Evolutionary conservation across 2,113 vertebrate species (phyloP).

Genomic region (Rafetus swinhoei): DNA sequence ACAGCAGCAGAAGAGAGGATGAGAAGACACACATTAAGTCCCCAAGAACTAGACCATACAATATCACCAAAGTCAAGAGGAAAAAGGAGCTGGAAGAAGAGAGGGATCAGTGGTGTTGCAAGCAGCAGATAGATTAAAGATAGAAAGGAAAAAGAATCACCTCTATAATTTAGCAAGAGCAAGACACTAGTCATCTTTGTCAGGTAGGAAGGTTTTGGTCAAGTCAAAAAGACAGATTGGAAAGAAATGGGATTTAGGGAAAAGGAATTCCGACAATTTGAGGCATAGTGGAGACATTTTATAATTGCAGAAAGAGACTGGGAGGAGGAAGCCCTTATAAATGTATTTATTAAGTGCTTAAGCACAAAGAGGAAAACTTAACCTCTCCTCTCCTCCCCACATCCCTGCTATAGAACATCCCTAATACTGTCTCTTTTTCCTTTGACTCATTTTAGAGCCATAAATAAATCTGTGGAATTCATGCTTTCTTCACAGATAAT

Average conservation of each 20-base stretch:
- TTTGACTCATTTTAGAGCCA: not conserved
- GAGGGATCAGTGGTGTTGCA: not conserved
- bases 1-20: not conserved
- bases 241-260: not conserved
- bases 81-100: not conserved
- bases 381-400: not conserved
- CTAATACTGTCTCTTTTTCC: not conserved
- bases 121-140: not conserved
- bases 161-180: not conserved
- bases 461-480: not conserved
- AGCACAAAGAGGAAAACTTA: not conserved
- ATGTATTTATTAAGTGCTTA: not conserved
- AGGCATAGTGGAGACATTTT: not conserved
- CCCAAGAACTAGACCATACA: not conserved
- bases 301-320: not conserved
- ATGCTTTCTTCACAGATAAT: not conserved
- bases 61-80: not conserved
- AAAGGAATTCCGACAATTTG: not conserved
- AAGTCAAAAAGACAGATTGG: not conserved
- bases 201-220: not conserved
- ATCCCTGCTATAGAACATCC: not conserved
- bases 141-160: not conserved
- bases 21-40: not conserved
- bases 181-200: not conserved
- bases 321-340: not conserved